Base-by-base conservation (phyloP, 2,797 vertebrate genomes). In the Chelmon rostratus region DNA sequence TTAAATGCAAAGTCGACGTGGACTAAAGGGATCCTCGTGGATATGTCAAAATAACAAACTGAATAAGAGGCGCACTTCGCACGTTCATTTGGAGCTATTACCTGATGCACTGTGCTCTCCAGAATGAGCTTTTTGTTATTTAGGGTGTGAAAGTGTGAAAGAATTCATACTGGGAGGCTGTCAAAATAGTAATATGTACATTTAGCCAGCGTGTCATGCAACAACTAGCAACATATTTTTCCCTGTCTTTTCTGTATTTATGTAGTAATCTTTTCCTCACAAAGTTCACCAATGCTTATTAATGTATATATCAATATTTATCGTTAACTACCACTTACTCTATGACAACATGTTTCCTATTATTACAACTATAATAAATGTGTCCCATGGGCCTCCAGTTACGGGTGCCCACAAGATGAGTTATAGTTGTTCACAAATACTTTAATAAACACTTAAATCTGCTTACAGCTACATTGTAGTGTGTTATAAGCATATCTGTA, bases 1-100 rank as follows among this genome's bases (percentile, higher is more conserved):
- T 89, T 88, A 85, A 56, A 74, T 11, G 13, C 61, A n/a, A 28
- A 11, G 56, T 67, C 28, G 53, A 57, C 3, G 21, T 28, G 28
- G 16, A 59, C 19, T 31, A 31, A 67, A 68, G 23, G 18, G 50
- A 47, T 54, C 25, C 38, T 61, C 50, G 40, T 5, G 1, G 31
- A 19, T 23, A 13, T 38, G 28, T 52, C 52, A 13, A 61, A 62
- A 47, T 65, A 68, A 54, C 57, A 47, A 40, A 58, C 5, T 52
- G 13, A 59, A 59, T 68, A 18, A 61, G 68, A 73, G 19, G 6
- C 56, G 31, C 28, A 31, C 40, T 42, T 44, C 11, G 3, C 15
- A n/a, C 35, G 19, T 61, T 66, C 23, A 21, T 57, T 53, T 62
- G 8, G 1, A 8, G 9, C 33, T 0, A 23, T 40, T 7, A 40